These are phyloP conservation scores for Takifugu ocellatus DNA, from an alignment of 2,797 vertebrate species.

Conservation along the genomic window DNA sequence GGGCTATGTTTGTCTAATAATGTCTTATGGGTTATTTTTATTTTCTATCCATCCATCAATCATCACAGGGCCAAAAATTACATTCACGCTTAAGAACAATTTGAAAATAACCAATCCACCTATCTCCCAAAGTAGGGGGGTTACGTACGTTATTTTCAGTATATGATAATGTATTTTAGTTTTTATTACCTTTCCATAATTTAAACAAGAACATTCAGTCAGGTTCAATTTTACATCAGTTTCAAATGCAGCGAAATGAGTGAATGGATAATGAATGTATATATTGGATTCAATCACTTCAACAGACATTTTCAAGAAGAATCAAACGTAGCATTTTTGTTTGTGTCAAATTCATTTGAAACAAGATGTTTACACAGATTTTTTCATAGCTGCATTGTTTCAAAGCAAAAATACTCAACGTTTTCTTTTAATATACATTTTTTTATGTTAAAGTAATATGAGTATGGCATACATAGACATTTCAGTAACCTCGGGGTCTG, in stretches of 20 bases:
- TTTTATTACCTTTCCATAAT: neutral
- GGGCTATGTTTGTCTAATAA: no score
- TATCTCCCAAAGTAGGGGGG: no score
- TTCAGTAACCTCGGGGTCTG: constrained; percentile 19
- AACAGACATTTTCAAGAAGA: constrained; percentile 9
- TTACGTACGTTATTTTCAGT: neutral
- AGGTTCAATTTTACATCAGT: neutral
- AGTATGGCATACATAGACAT: constrained; percentile 18
- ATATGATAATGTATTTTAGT: neutral
- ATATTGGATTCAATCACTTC: constrained; percentile 2
- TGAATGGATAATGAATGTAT: constrained; percentile 5
- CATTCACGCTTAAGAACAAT: no score
- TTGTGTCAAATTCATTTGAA: constrained; percentile 4
- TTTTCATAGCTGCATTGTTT: constrained; percentile 7
- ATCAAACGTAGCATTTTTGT: constrained; percentile 1
- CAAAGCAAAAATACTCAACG: constrained; percentile 14
- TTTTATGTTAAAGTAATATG: constrained; percentile 30
- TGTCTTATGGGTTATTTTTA: no score
- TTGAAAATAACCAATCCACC: no score
- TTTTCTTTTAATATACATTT: constrained; percentile 36
- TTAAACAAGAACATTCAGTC: neutral
- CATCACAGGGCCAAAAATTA: no score
- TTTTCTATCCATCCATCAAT: no score
- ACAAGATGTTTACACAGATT: constrained; percentile 1
- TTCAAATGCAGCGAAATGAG: constrained; percentile 3